Conservation (phyloP, 2,113 vertebrate genomes). For the Peromyscus leucopus region DNA sequence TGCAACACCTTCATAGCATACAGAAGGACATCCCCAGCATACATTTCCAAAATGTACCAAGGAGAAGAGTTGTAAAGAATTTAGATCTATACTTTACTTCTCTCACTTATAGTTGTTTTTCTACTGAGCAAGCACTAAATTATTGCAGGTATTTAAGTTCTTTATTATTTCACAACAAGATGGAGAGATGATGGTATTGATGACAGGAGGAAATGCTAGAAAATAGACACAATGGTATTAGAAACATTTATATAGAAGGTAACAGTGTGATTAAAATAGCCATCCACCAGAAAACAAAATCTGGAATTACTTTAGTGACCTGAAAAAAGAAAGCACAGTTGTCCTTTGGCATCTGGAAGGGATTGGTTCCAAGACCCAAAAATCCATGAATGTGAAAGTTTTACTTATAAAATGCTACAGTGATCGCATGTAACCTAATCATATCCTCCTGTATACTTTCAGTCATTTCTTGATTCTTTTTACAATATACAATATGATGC, state of each 20-base stretch:
- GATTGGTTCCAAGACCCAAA: background rate
- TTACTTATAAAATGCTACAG: background rate
- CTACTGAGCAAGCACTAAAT: background rate
- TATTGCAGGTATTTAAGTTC: conserved; percentile 16
- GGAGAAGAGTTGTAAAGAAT: background rate
- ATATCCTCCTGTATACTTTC: background rate
- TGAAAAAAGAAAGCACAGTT: background rate
- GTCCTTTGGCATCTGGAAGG: background rate
- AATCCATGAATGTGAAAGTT: background rate
- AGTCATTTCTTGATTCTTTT: background rate
- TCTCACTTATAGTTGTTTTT: background rate
- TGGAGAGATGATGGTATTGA: background rate
- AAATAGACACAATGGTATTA: background rate
- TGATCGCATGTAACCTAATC: background rate
- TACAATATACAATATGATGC: background rate
- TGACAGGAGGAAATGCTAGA: background rate
- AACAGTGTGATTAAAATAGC: background rate
- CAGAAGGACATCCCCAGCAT: background rate
- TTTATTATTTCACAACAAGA: conserved; percentile 42
- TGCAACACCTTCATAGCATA: too few relatives aligned
- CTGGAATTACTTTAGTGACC: background rate
- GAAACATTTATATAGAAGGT: conserved; percentile 38
- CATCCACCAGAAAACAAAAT: background rate
- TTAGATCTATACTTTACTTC: background rate
- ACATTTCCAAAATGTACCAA: background rate